Percentiles rank a stretch among this genome's conserved stretches.
phyloP scores from a whole-genome alignment of 2,113 vertebrate genomes.

The Pristiophorus japonicus region DNA sequence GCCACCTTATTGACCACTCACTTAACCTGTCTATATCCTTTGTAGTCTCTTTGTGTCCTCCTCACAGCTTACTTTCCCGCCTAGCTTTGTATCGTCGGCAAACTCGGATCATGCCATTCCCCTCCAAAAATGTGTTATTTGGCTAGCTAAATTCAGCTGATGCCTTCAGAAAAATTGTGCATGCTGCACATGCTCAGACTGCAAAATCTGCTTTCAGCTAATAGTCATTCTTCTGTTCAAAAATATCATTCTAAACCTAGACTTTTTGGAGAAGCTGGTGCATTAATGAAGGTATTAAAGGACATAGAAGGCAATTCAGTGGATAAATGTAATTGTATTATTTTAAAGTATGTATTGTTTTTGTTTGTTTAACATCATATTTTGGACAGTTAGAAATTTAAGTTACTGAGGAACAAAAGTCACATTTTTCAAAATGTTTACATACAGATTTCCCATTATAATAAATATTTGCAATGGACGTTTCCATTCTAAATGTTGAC shows the following conservation, averaged over 20 bases:
- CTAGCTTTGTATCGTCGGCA: too few species aligned
- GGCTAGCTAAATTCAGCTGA: neutral
- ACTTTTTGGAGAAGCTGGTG: neutral
- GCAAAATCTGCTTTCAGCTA: neutral
- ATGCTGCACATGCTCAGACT: too few species aligned
- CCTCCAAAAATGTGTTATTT: neutral
- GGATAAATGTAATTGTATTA: neutral
- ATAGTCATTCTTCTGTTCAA: neutral
- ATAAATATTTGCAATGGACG: neutral
- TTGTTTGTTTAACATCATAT: neutral
- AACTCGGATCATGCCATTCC: neutral
- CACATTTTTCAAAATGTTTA: too few species aligned
- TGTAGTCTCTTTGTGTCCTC: too few species aligned
- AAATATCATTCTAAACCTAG: neutral
- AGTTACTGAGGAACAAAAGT: neutral
- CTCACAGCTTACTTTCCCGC: too few species aligned
- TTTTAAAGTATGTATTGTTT: neutral
- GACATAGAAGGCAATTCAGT: neutral
- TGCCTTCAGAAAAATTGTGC: neutral
- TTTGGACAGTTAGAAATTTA: neutral
- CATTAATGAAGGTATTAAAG: neutral
- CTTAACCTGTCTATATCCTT: too few species aligned
- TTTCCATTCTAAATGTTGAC: neutral
- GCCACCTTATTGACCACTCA: too few species aligned
- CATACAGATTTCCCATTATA: neutral